These are phyloP conservation scores for Asarcornis scutulata DNA, from an alignment of 2,113 vertebrate species.

Conservation along the genomic window DNA sequence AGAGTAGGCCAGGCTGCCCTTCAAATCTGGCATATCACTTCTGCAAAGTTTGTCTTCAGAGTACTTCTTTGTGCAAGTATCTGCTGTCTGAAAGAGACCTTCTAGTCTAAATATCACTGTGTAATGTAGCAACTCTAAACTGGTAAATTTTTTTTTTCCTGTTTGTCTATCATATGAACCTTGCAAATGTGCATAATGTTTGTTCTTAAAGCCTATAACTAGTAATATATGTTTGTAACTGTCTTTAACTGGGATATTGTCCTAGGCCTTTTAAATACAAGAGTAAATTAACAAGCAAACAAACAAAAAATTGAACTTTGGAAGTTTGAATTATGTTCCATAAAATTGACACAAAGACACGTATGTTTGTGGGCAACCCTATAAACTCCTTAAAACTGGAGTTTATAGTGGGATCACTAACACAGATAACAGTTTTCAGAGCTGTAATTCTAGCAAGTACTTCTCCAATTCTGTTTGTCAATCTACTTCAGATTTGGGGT, in stretches of 20 bases:
- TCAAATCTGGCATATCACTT: background rate
- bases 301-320: slow-evolving; percentile 36
- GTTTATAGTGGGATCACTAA: slow-evolving; percentile 69
- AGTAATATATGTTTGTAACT: slow-evolving; percentile 29
- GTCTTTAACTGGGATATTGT: slow-evolving; percentile 35
- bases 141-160: background rate
- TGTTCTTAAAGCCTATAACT: slow-evolving; percentile 6
- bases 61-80: background rate
- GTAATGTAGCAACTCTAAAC: background rate
- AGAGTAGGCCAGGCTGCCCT: background rate
- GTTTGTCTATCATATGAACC: background rate
- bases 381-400: slow-evolving; percentile 74
- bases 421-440: slow-evolving; percentile 70
- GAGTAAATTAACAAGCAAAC: slow-evolving; percentile 30
- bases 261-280: slow-evolving; percentile 50
- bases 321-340: slow-evolving; percentile 62
- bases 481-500: background rate
- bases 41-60: background rate
- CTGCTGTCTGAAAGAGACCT: background rate
- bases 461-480: background rate
- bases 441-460: slow-evolving; percentile 32
- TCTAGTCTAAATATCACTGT: background rate
- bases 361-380: slow-evolving; percentile 68
- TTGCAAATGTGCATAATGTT: background rate
- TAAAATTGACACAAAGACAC: slow-evolving; percentile 66